Evolutionary conservation across 2,888 invertebrate genomes (phyloP), one percentile per base, ranked within the genome.

Genomic region (Escarpia spicata): DNA sequence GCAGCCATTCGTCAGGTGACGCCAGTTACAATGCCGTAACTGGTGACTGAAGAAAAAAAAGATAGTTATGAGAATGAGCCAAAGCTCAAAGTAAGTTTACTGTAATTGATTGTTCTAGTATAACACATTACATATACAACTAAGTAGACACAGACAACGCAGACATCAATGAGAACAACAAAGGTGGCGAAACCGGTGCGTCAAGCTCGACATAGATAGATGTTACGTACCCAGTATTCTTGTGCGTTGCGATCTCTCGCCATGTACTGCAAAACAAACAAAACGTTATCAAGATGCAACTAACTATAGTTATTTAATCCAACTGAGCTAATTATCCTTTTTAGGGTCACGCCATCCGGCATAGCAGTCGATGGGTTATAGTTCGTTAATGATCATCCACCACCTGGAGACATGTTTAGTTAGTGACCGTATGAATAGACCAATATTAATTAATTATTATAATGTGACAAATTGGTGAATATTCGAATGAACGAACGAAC

Each of bases 251-350:
- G 75, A 75, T 75, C 75, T 75, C 75, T 75, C 26, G 75, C 75
- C 75, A 75, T 75, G 75, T 75, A 75, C 75, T 75, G 75, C 75
- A 75, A 75, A 26, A 26, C 75, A 75, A 75, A 75, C 75, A 75
- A 75, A 6, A 26, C 26, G 75, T 3, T 75, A 75, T 75, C 26
- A 26, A 75, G 6, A 19, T 75, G 75, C 75, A 4, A 75, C 19
- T 26, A 75, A n/a, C 75, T 26, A 75, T 75, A 75, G 6, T 26
- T 75, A 75, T 26, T 75, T 52, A 9, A 45, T 26, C 60, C 15
- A 26, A 60, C 19, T 10, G 19, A 75, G 2, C 75, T 26, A 75
- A 26, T 26, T n/a, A 26, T 75, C 75, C 75, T 75, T 2, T 75
- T 26, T 19, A 19, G 26, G 75, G 3, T 75, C 1, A 75, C 75